Evolutionary conservation across 2,888 invertebrate genomes (phyloP).

Genomic region (Alloscopus bannaensis): DNA sequence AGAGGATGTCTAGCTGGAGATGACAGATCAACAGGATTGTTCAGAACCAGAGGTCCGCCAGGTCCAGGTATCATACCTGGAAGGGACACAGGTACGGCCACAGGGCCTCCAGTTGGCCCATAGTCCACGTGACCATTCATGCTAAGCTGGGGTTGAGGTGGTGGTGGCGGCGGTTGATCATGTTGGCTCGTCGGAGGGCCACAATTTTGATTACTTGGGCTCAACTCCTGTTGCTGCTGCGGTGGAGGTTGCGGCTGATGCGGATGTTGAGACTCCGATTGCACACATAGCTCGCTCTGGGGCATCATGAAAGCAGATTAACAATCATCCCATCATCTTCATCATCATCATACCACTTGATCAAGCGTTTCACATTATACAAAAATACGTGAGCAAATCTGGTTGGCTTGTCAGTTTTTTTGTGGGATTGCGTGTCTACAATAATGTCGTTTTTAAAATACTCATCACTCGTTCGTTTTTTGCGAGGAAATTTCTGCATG

Average conservation of each 20-base stretch:
- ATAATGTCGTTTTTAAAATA: too few relatives aligned
- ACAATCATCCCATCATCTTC: neutral
- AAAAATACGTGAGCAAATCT: too few relatives aligned
- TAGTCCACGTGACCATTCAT: constrained; percentile 71
- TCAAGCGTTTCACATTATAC: too few relatives aligned
- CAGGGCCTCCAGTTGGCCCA: constrained; percentile 65
- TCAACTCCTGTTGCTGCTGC: constrained; percentile 67
- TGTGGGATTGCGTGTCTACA: too few relatives aligned
- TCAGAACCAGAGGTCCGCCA: constrained; percentile 67
- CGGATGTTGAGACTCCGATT: constrained; percentile 68
- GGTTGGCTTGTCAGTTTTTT: too few relatives aligned
- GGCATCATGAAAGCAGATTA: neutral
- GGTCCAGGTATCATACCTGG: constrained; percentile 60
- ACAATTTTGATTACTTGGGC: constrained; percentile 66
- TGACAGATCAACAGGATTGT: constrained; percentile 72
- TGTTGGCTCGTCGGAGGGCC: constrained; percentile 56
- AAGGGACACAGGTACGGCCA: constrained; percentile 69
- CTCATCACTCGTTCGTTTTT: too few relatives aligned
- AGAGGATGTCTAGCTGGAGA: constrained; percentile 69
- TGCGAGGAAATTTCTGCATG: too few relatives aligned
- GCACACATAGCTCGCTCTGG: constrained; percentile 69
- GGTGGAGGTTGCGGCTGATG: constrained; percentile 58
- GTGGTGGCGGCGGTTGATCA: constrained; percentile 56
- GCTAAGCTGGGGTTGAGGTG: constrained; percentile 49
- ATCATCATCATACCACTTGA: neutral